Base-by-base conservation (phyloP, 2,113 vertebrate genomes). In the Lepus timidus region DNA sequence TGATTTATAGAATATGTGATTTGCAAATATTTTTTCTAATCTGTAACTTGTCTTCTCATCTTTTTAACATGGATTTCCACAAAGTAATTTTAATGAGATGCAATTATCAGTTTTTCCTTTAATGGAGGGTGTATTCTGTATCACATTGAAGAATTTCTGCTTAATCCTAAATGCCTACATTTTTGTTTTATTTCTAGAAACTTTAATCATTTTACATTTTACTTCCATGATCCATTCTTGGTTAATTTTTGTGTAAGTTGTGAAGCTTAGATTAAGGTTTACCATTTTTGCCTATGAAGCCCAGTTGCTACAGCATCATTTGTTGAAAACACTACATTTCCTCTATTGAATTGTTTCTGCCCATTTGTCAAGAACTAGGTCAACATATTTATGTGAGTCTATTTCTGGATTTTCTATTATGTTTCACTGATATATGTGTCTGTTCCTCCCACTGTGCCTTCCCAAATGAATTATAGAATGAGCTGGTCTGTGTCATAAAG, bases 401-500 rank as follows among this genome's bases (percentile, higher is more conserved):
- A 27, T 90, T 93, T 86, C 65, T 96, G 73, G 31, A 14, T 87
- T 88, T 19, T 85, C 23, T 88, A 23, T 74, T 58, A 86, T 33
- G 36, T 49, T 82, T 36, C 68, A 16, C 13, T 68, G 49, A 49
- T 67, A 74, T 31, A 76, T 73, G 14, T 79, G 52, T 81, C n/a
- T 85, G 39, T 68, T 13, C 1, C 51, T 88, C 31, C 91, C 20
- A 16, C 33, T 67, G 4, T 76, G 22, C 36, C 58, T 90, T 96
- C 78, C 44, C 75, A 93, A 95, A 95, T 88, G 81, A 85, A 52
- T 36, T 12, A 51, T 29, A 78, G 25, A 92, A 27, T 78, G 67
- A 93, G 12, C 68, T 84, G 67, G 27, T 79, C 58, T 86, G 36
- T 62, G 20, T 27, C 33, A 76, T 85, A 52, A 68, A 49, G 31